Evolutionary conservation across 2,797 vertebrate genomes (phyloP).

Genomic region (Pelobates cultripes): DNA sequence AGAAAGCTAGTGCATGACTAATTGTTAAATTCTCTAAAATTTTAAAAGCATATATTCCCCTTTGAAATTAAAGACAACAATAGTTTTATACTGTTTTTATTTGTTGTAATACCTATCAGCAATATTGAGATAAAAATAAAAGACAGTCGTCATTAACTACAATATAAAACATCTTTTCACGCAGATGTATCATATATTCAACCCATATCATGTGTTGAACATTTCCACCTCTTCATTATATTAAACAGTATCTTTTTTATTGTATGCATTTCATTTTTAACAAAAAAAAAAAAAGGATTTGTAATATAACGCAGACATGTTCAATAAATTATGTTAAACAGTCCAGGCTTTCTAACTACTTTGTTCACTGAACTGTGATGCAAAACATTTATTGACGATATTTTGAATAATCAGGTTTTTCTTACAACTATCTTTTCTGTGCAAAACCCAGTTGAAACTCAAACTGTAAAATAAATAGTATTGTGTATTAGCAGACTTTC

Average conservation of each 20-base stretch:
- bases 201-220: too few relatives aligned
- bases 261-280: background rate
- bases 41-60: too few relatives aligned
- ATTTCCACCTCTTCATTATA: background rate
- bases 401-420: conserved; percentile 13
- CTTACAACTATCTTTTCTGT: conserved; percentile 16
- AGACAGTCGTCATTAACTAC: too few relatives aligned
- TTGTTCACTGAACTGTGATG: conserved; percentile 11
- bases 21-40: too few relatives aligned
- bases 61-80: too few relatives aligned
- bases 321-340: background rate
- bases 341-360: background rate
- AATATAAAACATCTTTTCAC: too few relatives aligned
- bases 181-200: too few relatives aligned
- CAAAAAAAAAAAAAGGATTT: background rate
- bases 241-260: background rate
- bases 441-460: background rate
- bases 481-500: conserved; percentile 70
- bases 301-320: background rate
- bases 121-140: too few relatives aligned
- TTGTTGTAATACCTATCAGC: too few relatives aligned
- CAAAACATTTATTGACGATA: conserved; percentile 22
- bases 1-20: too few relatives aligned
- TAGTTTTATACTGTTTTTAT: too few relatives aligned
- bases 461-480: conserved; percentile 24